Base-by-base conservation (phyloP, 2,797 vertebrate species). In the Cirrhinus mrigala region DNA sequence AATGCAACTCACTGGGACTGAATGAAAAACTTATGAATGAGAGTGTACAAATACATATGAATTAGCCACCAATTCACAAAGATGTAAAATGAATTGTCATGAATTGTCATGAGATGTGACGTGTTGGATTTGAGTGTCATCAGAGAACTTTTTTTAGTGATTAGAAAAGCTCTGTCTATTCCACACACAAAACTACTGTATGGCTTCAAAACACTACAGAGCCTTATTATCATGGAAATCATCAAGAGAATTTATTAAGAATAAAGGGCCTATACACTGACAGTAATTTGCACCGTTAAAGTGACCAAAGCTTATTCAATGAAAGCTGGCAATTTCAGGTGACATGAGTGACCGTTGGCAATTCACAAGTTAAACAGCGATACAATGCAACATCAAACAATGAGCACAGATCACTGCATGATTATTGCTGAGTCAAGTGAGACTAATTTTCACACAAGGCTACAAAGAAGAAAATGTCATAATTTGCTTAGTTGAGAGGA, bases 401-500 rank as follows among this genome's bases (percentile, higher is more conserved):
- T 60, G 76, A 62, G 76, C n/a, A 33, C 27, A 33, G 3, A 33
- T 66, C 6, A 73, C 6, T 50, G 69, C 22, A 16, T 8, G 3
- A 33, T 66, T 3, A 73, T 11, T 50, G 69, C 12, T 8, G 7
- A 52, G 46, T 74, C 71, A 52, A 74, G 24, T 74, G 8, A 74
- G 15, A 52, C 14, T 79, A 1, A 62, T 46, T 82, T 82, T 46
- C 40, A 37, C 2, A 62, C 44, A 74, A 60, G 8, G 5, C 69
- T 50, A 16, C 68, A 79, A 75, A 84, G 1, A 66, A 62, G 27
- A 74, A 24, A 24, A 40, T 70, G 60, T 77, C 15, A 46, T 62
- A 20, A 40, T 83, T 87, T 75, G 87, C 78, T 89, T 89, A 89
- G 89, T 93, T 89, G 90, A 78, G 48, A 79, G 68, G 52, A 77